phyloP scores from a whole-genome alignment of 2,888 invertebrate genomes.

The Beris chalybata region DNA sequence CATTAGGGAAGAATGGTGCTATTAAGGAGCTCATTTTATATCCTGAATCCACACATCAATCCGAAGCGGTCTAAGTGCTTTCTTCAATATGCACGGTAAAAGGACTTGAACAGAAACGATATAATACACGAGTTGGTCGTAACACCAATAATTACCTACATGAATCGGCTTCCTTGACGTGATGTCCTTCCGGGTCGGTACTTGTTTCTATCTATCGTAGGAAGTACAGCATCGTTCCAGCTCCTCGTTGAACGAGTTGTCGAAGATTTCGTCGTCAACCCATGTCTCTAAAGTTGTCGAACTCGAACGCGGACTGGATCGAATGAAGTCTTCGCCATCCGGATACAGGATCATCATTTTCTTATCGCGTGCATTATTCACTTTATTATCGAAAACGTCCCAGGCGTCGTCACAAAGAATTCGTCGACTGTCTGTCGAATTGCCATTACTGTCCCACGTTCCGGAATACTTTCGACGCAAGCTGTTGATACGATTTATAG shows the following conservation, averaged over 20 bases:
- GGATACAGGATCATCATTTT: constrained; percentile 40
- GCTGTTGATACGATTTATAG: constrained; percentile 30
- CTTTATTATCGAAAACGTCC: constrained; percentile 47
- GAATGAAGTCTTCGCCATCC: constrained; percentile 43
- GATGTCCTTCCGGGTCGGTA: background rate
- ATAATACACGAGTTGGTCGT: too few species aligned
- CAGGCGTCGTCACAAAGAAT: constrained; percentile 40
- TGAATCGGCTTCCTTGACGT: too few species aligned
- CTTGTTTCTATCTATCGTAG: constrained; percentile 33
- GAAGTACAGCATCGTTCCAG: constrained; percentile 41
- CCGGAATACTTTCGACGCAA: constrained; percentile 21
- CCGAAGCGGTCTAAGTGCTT: too few species aligned
- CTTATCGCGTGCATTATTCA: constrained; percentile 45
- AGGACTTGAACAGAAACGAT: too few species aligned
- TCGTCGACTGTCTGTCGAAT: constrained; percentile 31
- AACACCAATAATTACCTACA: too few species aligned
- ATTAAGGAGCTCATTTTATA: too few species aligned
- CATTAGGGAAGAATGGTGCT: too few species aligned
- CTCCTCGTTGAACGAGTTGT: constrained; percentile 46
- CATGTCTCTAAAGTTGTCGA: constrained; percentile 55
- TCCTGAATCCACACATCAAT: too few species aligned
- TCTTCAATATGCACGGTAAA: too few species aligned
- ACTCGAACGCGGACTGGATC: constrained; percentile 52
- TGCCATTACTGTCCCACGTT: constrained; percentile 34
- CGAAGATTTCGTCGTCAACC: constrained; percentile 52